Percentiles rank a stretch among this genome's conserved stretches.
Evolutionary conservation across 2,797 vertebrate species (phyloP).

Genomic region (Oreochromis mossambicus): DNA sequence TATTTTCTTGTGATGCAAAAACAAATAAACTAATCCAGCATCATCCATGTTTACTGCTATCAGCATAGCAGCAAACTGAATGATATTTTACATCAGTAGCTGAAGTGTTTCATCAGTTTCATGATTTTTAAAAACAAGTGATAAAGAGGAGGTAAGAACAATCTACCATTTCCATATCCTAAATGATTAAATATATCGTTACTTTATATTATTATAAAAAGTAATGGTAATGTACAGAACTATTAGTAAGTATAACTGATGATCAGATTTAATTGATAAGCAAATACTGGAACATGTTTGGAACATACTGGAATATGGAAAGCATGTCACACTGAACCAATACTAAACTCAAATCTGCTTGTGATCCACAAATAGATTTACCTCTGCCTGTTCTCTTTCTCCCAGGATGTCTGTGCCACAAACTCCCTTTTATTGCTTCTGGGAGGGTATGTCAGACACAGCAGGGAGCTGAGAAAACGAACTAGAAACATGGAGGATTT

Average conservation of each 20-base stretch:
- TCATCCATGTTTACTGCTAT: neutral
- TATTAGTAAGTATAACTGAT: neutral
- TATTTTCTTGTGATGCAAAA: neutral
- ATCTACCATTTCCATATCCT: neutral
- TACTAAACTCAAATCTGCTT: neutral
- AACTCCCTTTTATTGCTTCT: neutral
- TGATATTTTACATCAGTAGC: neutral
- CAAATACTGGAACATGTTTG: neutral
- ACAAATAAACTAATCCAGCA: neutral
- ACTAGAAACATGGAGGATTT: neutral
- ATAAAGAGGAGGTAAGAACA: neutral
- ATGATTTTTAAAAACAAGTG: neutral
- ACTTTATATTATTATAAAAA: neutral
- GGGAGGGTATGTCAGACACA: neutral
- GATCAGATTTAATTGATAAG: neutral
- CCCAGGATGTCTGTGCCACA: neutral
- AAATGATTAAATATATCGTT: neutral
- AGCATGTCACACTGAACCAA: neutral
- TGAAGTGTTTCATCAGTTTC: neutral
- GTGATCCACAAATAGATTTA: neutral
- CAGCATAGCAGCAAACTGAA: neutral
- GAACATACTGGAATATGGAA: neutral
- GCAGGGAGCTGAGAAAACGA: neutral
- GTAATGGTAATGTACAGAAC: neutral
- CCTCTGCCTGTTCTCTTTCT: neutral